Evolutionary conservation across 2,797 vertebrate genomes (phyloP).

Genomic region (Bradypodion ventrale): DNA sequence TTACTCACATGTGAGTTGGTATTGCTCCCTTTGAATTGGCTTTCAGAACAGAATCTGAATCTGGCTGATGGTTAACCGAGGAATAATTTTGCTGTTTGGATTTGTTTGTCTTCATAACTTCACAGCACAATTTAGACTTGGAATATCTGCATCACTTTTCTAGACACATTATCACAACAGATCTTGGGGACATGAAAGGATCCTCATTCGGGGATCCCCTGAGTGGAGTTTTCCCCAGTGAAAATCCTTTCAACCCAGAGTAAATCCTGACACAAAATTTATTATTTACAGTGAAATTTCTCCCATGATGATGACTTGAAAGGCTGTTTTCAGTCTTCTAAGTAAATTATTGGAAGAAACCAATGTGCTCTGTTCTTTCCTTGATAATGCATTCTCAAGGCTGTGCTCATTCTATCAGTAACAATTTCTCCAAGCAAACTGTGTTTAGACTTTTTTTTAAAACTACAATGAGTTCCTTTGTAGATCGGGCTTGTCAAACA

Average conservation of each 20-base stretch:
- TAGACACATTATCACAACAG: background rate
- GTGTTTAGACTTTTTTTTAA: background rate
- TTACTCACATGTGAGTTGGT: background rate
- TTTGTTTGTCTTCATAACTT: background rate
- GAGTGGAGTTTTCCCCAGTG: no score
- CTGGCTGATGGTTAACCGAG: background rate
- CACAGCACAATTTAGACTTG: background rate
- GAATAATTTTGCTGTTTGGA: background rate
- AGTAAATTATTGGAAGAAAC: background rate
- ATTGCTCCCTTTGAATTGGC: background rate
- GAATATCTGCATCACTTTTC: background rate
- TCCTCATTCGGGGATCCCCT: no score
- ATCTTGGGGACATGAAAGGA: no score
- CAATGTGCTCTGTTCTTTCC: background rate
- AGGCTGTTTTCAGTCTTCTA: background rate
- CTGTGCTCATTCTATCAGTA: conserved; percentile 21
- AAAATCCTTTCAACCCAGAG: no score
- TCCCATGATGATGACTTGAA: background rate
- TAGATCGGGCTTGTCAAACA: background rate
- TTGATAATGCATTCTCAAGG: background rate
- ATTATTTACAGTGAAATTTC: background rate
- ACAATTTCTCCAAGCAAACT: background rate
- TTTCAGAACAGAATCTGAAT: background rate
- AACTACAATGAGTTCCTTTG: background rate
- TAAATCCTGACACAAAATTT: no score